These are phyloP conservation scores for Synergus gifuensis DNA, from an alignment of 2,888 invertebrate species.

Conservation along the genomic window DNA sequence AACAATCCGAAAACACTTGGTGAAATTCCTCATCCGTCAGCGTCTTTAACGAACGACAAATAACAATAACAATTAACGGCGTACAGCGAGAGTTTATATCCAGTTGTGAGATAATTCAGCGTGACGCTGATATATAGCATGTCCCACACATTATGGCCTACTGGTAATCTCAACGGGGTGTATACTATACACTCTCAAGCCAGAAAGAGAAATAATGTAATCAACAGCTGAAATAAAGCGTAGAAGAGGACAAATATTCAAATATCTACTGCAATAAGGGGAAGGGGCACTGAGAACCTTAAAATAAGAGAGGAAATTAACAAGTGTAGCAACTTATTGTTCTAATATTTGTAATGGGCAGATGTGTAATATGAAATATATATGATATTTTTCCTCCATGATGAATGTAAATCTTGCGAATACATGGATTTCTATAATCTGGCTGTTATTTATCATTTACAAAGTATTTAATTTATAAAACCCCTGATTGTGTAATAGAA, in stretches of 20 bases:
- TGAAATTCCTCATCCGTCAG: slow-evolving; percentile 32
- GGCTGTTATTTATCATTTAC: background rate
- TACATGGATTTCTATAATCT: background rate
- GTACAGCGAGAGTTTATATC: slow-evolving; percentile 15
- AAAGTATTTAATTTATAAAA: background rate
- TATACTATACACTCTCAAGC: background rate
- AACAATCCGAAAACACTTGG: slow-evolving; percentile 30
- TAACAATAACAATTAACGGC: slow-evolving; percentile 38
- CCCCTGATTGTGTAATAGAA: background rate
- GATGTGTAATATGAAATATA: too few relatives aligned
- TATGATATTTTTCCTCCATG: too few relatives aligned
- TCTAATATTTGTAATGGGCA: too few relatives aligned
- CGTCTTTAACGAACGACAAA: slow-evolving; percentile 28
- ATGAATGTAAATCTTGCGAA: too few relatives aligned
- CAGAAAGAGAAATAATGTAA: background rate
- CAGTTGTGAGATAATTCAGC: slow-evolving; percentile 35
- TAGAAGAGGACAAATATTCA: background rate
- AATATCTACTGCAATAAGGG: background rate
- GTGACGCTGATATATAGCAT: slow-evolving; percentile 37
- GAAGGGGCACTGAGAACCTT: background rate
- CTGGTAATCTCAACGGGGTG: slow-evolving; percentile 18
- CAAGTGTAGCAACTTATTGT: too few relatives aligned
- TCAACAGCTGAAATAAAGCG: background rate
- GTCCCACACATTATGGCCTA: slow-evolving; percentile 24
- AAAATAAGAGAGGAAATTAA: background rate